Conservation (phyloP, 1,140 invertebrate species). For the Homalodisca vitripennis region DNA sequence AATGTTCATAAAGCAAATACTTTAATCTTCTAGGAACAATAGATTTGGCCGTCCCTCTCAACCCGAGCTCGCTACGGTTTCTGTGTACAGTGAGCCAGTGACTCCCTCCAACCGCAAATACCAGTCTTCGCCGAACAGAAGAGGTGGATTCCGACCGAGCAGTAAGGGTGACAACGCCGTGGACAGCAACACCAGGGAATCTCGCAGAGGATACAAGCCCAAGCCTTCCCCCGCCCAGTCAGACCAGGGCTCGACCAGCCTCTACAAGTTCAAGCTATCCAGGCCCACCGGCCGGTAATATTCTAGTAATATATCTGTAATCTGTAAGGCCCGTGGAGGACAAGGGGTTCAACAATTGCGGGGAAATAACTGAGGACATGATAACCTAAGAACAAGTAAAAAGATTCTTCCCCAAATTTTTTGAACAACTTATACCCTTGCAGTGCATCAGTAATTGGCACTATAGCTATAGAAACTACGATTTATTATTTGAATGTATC, state of each 20-base stretch:
- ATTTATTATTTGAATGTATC: too few species aligned
- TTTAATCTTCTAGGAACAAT: slow-evolving; percentile 31
- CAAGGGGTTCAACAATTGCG: too few species aligned
- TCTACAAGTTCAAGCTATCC: slow-evolving; percentile 74
- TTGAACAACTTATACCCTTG: too few species aligned
- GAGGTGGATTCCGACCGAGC: slow-evolving; percentile 18
- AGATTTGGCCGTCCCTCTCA: slow-evolving; percentile 51
- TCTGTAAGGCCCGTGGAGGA: too few species aligned
- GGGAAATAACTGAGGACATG: too few species aligned
- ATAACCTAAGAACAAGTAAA: too few species aligned
- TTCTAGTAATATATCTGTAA: too few species aligned
- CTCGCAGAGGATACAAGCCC: slow-evolving; percentile 16
- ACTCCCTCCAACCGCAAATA: slow-evolving; percentile 44
- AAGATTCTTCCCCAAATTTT: too few species aligned
- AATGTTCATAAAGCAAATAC: too few species aligned
- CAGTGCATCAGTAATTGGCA: too few species aligned
- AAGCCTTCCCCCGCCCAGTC: background rate
- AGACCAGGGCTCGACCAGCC: slow-evolving; percentile 52
- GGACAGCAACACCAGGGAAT: slow-evolving; percentile 17
- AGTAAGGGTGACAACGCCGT: slow-evolving; percentile 14
- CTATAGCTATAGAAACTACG: too few species aligned
- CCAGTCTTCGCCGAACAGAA: slow-evolving; percentile 24
- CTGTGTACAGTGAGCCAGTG: slow-evolving; percentile 60
- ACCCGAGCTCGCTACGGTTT: slow-evolving; percentile 56
- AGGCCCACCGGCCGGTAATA: slow-evolving; percentile 59